Conservation (phyloP, 30 jellyfish, hydroid and myxozoan genomes). For the Aurelia coerulea region DNA sequence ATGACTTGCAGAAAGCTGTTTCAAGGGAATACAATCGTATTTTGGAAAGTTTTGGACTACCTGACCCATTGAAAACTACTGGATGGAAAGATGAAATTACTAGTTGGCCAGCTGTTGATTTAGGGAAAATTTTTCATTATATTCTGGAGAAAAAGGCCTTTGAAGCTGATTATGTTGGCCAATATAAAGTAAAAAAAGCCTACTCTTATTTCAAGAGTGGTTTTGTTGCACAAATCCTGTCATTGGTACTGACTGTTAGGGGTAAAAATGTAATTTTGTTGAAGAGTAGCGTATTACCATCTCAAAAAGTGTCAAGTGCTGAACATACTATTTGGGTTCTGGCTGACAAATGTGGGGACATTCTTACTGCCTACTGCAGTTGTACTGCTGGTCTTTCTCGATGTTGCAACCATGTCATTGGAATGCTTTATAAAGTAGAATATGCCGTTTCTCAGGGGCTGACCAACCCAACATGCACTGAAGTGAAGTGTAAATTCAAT, state of each 20-base stretch:
- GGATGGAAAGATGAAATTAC: slow-evolving; percentile 31
- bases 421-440: slow-evolving; percentile 15
- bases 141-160: slow-evolving; percentile 9
- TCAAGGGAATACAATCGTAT: neutral
- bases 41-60: neutral
- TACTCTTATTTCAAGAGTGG: slow-evolving; percentile 71
- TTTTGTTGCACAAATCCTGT: slow-evolving; percentile 50
- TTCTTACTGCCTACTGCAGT: neutral
- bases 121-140: slow-evolving; percentile 60
- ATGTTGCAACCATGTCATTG: slow-evolving; percentile 24
- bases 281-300: neutral
- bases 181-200: slow-evolving; percentile 72
- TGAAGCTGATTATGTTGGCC: slow-evolving; percentile 62
- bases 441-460: slow-evolving; percentile 19
- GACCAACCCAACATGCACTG: slow-evolving; percentile 34
- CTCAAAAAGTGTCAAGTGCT: slow-evolving; percentile 1
- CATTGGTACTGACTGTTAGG: neutral
- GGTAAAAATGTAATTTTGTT: slow-evolving; percentile 25
- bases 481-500: slow-evolving; percentile 11
- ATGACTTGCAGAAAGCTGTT: neutral
- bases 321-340: neutral
- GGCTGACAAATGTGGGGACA: neutral
- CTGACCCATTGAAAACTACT: neutral
- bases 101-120: slow-evolving; percentile 41
- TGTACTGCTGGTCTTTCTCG: slow-evolving; percentile 1